Evolutionary conservation across 2,888 invertebrate genomes (phyloP).

Genomic region (Oscheius onirici): DNA sequence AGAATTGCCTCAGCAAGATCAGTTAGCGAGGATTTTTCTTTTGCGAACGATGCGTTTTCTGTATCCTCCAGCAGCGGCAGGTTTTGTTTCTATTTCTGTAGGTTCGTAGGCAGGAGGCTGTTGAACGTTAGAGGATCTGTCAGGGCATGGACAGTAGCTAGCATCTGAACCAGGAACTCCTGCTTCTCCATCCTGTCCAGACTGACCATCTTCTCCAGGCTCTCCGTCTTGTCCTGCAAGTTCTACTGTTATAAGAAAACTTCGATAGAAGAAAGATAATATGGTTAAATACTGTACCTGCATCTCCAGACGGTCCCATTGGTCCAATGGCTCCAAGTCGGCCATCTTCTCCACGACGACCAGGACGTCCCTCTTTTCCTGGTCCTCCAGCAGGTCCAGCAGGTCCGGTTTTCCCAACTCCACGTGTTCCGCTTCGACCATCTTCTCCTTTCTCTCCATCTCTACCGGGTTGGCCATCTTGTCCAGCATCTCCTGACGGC

Average conservation of each 20-base stretch:
- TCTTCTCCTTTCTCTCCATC: slow-evolving; percentile 48
- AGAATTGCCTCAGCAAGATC: not conserved
- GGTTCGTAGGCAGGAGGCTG: no score
- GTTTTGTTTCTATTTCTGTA: no score
- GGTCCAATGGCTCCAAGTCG: not conserved
- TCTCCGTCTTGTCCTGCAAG: not conserved
- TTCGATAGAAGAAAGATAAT: no score
- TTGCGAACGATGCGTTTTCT: slow-evolving; percentile 8
- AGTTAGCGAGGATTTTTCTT: slow-evolving; percentile 11
- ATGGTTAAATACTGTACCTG: no score
- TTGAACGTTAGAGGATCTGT: slow-evolving; percentile 36
- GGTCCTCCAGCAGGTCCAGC: not conserved
- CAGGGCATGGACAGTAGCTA: slow-evolving; percentile 34
- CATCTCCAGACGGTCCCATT: not conserved
- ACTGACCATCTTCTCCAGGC: not conserved
- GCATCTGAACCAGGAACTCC: not conserved
- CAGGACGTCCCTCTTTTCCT: not conserved
- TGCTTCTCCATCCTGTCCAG: not conserved
- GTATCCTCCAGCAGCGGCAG: slow-evolving; percentile 3
- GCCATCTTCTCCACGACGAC: not conserved
- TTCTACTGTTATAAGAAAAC: no score
- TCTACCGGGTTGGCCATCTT: slow-evolving; percentile 33
- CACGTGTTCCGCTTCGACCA: slow-evolving; percentile 44
- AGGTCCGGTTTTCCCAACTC: not conserved
- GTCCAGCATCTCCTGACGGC: slow-evolving; percentile 33